Percentiles rank a stretch among this genome's conserved stretches.
phyloP scores from a whole-genome alignment of 2,888 invertebrate genomes.

The Tetrapedia diversipes region DNA sequence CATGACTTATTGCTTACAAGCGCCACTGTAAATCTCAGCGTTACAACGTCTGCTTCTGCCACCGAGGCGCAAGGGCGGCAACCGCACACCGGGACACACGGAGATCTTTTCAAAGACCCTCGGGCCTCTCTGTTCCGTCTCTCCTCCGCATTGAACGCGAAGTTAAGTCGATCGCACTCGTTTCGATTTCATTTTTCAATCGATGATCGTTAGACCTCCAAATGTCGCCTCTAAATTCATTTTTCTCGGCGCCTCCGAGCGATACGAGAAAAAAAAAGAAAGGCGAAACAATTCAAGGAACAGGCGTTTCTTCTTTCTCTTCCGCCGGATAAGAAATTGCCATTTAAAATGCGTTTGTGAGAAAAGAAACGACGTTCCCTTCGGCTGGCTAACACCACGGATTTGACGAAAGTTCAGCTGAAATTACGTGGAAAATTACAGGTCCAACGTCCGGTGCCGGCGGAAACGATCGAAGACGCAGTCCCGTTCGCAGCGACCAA shows the following conservation, averaged over 20 bases:
- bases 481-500: slow-evolving; percentile 46
- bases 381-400: slow-evolving; percentile 51
- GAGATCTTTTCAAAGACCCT: slow-evolving; percentile 43
- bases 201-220: too few species aligned
- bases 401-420: slow-evolving; percentile 72
- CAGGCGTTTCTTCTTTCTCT: slow-evolving; percentile 1
- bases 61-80: slow-evolving; percentile 60
- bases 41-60: slow-evolving; percentile 64
- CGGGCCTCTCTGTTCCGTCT: background rate
- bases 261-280: too few species aligned
- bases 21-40: slow-evolving; percentile 77
- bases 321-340: slow-evolving; percentile 46
- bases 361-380: slow-evolving; percentile 2
- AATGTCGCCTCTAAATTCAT: background rate
- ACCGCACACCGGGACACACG: slow-evolving; percentile 50
- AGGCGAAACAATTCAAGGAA: background rate
- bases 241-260: too few species aligned
- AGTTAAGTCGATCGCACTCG: slow-evolving; percentile 28
- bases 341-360: slow-evolving; percentile 25
- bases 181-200: slow-evolving; percentile 33
- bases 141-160: slow-evolving; percentile 19
- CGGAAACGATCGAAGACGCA: slow-evolving; percentile 70
- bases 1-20: slow-evolving; percentile 80
- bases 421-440: slow-evolving; percentile 76
- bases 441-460: slow-evolving; percentile 72